Evolutionary conservation across 2,888 invertebrate species (phyloP).

Genomic region (Hetaerina titia): DNA sequence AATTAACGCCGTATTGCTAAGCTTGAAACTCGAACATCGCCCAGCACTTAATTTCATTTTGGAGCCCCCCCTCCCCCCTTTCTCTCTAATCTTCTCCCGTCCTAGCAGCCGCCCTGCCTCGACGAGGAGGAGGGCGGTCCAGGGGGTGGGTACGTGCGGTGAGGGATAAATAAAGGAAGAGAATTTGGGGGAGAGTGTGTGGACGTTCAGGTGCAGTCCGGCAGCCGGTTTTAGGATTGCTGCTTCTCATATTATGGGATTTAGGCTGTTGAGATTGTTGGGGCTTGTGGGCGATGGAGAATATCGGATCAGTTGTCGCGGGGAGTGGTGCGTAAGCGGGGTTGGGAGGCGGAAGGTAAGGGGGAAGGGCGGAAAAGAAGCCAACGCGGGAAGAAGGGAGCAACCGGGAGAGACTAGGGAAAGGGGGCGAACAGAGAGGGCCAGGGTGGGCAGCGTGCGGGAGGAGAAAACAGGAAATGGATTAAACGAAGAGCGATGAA

Average conservation of each 20-base stretch:
- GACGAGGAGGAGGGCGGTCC: not conserved
- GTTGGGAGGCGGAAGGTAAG: not conserved
- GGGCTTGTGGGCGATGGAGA: no score
- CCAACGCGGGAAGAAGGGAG: not conserved
- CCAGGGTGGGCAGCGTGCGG: not conserved
- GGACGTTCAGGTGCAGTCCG: not conserved
- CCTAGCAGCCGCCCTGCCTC: not conserved
- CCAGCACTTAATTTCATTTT: no score
- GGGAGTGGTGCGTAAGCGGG: not conserved
- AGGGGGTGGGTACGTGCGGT: no score
- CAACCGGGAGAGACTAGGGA: not conserved
- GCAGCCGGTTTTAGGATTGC: not conserved
- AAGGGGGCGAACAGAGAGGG: not conserved
- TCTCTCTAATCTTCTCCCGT: not conserved
- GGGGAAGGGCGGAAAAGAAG: not conserved
- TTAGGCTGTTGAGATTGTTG: no score
- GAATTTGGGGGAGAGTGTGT: not conserved
- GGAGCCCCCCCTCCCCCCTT: no score
- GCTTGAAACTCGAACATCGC: no score
- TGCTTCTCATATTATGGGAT: no score
- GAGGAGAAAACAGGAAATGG: not conserved
- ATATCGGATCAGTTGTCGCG: no score
- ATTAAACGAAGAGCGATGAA: not conserved
- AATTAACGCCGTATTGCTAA: no score
- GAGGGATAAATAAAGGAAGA: not conserved